Evolutionary conservation across 1,140 invertebrate species (phyloP), one percentile per base, ranked within the genome.

Genomic region (Trachymyrmex cornetzi): DNA sequence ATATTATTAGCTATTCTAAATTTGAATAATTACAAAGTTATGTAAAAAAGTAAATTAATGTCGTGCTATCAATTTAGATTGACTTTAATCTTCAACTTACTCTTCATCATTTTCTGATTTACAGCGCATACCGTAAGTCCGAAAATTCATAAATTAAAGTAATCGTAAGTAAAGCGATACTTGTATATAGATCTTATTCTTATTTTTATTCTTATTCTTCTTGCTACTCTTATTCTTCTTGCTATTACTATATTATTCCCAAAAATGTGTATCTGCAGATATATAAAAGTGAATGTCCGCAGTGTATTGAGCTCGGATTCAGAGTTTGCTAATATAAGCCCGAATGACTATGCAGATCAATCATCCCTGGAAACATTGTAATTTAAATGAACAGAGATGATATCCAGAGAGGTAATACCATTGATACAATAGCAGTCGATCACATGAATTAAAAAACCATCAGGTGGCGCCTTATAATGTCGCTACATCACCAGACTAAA

Each of bases 391-490:
- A 50, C 48, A 63, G 14, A 27, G 24, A 27, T 44, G 24, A 27
- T 44, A 38, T 27, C 34, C 59, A 30, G 30, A 30, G 30, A 59
- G 14, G 1, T 48, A 16, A 3, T 11, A 74, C 50, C 3, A 75
- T 22, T 12, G 34, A 38, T 55, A 55, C n/a, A 77, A 34, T 19
- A 4, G 30, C 12, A 34, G 3, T 30, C 22, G 24, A 12, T 63
- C n/a, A n/a, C 22, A 69, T 19, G 9, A 74, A 61, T 61, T 72
- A 61, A 82, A 82, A 74, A 74, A 61, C 9, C 7, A 44, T 55
- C 19, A 57, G 12, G 27, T 19, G 30, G 22, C 11, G n/a, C 11
- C 27, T 77, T n/a, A 16, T 24, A 69, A 53, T 61, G 38, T 69
- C 80, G 34, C 16, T 57, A 30, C 11, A 24, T 30, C 16, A 27